Conservation (phyloP, 2,113 vertebrate species). For the Ailurus styani region DNA sequence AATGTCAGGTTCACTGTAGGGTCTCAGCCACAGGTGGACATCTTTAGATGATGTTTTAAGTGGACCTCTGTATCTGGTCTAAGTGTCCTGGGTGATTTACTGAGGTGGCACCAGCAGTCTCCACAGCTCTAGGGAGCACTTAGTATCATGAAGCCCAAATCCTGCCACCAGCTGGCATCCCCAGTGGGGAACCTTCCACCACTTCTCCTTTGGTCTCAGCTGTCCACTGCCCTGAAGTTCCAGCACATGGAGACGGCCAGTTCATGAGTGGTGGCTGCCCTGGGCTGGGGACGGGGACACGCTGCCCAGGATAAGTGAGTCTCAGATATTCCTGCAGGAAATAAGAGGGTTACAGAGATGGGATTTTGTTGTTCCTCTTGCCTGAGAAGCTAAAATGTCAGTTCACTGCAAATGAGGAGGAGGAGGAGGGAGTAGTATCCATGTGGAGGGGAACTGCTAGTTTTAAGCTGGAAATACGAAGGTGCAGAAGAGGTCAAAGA, state of each 20-base stretch:
- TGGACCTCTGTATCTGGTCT: constrained; percentile 16
- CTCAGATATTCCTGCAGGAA: neutral
- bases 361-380: neutral
- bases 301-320: neutral
- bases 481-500: neutral
- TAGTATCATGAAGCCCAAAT: neutral
- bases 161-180: neutral
- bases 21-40: neutral
- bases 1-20: neutral
- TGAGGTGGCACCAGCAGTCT: neutral
- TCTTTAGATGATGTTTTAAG: neutral
- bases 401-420: neutral
- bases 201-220: constrained; percentile 20
- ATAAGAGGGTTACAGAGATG: neutral
- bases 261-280: neutral
- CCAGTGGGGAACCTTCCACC: neutral
- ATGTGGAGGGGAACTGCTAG: neutral
- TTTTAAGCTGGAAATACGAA: neutral
- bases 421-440: neutral
- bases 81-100: neutral
- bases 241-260: neutral
- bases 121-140: neutral
- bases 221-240: neutral
- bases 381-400: neutral
- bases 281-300: neutral